Conservation (phyloP, 2,888 invertebrate species). For the Dynastes maya region DNA sequence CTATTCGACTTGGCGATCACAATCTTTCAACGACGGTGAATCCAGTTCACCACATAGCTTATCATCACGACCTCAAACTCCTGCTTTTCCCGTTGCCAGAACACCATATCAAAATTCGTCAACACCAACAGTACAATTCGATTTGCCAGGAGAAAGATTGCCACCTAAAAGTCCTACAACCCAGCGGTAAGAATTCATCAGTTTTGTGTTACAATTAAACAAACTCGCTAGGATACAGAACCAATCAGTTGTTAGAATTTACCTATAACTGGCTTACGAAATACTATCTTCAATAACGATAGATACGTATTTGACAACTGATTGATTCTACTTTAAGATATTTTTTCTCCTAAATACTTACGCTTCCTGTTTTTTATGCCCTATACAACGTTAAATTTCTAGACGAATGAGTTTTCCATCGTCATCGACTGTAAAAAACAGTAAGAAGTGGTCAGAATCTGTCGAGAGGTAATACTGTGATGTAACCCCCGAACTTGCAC, state of each 20-base stretch:
- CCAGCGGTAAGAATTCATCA: slow-evolving; percentile 73
- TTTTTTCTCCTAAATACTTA: background rate
- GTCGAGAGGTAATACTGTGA: slow-evolving; percentile 66
- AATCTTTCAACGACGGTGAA: slow-evolving; percentile 73
- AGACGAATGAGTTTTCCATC: slow-evolving; percentile 70
- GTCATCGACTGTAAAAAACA: slow-evolving; percentile 63
- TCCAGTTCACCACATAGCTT: slow-evolving; percentile 73
- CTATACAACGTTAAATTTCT: slow-evolving; percentile 58
- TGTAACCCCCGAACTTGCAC: slow-evolving; percentile 32
- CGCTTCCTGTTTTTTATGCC: background rate
- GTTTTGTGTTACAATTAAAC: background rate
- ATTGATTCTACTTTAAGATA: background rate
- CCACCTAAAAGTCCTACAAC: slow-evolving; percentile 88
- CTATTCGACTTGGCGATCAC: slow-evolving; percentile 74
- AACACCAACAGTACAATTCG: slow-evolving; percentile 75
- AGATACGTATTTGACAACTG: background rate
- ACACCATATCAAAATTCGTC: slow-evolving; percentile 88
- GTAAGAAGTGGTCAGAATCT: slow-evolving; percentile 68
- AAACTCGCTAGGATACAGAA: background rate
- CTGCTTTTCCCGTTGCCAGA: slow-evolving; percentile 93
- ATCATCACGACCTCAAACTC: slow-evolving; percentile 86
- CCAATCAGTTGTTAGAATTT: slow-evolving; percentile 21
- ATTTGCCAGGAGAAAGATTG: slow-evolving; percentile 75
- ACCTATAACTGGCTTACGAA: too few relatives aligned
- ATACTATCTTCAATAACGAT: too few relatives aligned